Conservation (phyloP, 2,113 vertebrate species). For the Pangasianodon gigas region DNA sequence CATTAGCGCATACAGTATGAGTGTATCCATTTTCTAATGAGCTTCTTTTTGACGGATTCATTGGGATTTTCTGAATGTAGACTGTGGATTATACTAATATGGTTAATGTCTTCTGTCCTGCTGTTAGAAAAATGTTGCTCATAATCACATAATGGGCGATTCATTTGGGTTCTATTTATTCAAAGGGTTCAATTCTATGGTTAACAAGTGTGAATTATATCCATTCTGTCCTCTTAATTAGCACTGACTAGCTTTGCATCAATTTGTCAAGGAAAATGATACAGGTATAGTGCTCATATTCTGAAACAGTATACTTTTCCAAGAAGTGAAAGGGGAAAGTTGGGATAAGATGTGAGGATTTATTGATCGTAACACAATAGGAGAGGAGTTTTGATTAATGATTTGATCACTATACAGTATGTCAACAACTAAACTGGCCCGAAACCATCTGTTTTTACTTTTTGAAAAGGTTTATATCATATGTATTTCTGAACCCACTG, state of each 20-base stretch:
- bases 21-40: slow-evolving; percentile 54
- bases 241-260: slow-evolving; percentile 24
- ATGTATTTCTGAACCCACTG: not conserved
- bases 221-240: slow-evolving; percentile 40
- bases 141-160: slow-evolving; percentile 49
- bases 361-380: not conserved
- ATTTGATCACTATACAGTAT: not conserved
- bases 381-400: not conserved
- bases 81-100: slow-evolving; percentile 53
- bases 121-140: slow-evolving; percentile 44
- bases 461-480: not conserved
- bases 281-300: slow-evolving; percentile 12
- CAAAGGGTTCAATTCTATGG: slow-evolving; percentile 46
- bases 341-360: not conserved
- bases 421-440: not conserved
- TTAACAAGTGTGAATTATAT: slow-evolving; percentile 49
- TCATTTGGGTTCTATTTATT: slow-evolving; percentile 43
- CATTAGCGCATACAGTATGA: slow-evolving; percentile 29
- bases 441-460: not conserved
- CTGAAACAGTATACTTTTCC: not conserved
- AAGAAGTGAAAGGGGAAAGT: not conserved
- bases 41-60: slow-evolving; percentile 46
- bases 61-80: slow-evolving; percentile 42
- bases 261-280: slow-evolving; percentile 14
- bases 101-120: slow-evolving; percentile 49